Evolutionary conservation across 2,797 vertebrate genomes (phyloP).

Genomic region (Cygnus olor): DNA sequence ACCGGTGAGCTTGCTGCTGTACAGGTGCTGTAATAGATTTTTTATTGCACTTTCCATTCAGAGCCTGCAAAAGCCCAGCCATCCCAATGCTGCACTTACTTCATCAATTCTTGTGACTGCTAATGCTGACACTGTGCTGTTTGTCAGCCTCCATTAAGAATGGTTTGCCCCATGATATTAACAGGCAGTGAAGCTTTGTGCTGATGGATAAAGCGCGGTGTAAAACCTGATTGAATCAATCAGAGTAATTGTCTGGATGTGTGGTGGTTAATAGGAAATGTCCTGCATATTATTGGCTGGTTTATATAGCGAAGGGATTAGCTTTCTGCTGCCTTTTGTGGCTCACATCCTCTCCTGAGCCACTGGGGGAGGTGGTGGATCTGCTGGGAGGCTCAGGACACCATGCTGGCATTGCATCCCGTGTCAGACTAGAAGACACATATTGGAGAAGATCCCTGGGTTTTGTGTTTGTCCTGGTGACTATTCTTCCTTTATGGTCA

Average conservation of each 20-base stretch:
- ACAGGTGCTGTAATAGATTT: conserved; percentile 5
- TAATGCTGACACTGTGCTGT: not conserved
- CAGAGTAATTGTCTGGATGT: conserved; percentile 50
- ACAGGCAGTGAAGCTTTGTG: conserved; percentile 34
- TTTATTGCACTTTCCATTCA: not conserved
- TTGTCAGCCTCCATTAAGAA: conserved; percentile 54
- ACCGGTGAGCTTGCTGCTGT: not conserved
- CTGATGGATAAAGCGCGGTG: conserved; percentile 47
- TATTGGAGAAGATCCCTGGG: not conserved
- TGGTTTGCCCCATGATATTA: conserved; percentile 18
- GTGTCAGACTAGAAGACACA: accelerated
- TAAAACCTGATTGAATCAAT: conserved; percentile 69
- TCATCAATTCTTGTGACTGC: conserved; percentile 56
- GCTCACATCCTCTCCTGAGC: not conserved
- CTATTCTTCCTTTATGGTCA: not conserved
- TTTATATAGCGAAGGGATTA: conserved; percentile 5
- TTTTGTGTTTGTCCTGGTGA: not conserved
- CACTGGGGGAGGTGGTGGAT: conserved; percentile 33
- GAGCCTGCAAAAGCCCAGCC: conserved; percentile 5
- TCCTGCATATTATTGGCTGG: conserved; percentile 59
- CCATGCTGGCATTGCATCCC: not conserved
- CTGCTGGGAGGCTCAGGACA: not conserved
- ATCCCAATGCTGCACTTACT: not conserved
- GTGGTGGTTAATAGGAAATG: conserved; percentile 51
- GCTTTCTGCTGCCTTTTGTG: not conserved